Evolutionary conservation across 2,797 vertebrate genomes (phyloP).

Genomic region (Hoplostethus mediterraneus): DNA sequence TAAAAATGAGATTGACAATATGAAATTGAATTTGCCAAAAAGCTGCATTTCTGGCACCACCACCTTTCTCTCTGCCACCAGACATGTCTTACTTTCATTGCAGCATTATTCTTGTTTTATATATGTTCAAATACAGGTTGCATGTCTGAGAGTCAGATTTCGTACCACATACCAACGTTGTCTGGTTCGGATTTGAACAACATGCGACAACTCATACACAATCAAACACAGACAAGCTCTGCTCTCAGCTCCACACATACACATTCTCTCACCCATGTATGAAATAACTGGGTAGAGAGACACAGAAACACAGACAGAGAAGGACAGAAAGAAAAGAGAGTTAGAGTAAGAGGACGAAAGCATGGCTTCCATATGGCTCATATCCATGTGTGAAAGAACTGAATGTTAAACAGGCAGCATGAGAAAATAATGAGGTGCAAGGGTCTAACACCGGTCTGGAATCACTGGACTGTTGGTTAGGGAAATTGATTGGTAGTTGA

Average conservation of each 20-base stretch:
- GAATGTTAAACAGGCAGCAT: background rate
- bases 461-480: background rate
- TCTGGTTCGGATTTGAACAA: too few relatives aligned
- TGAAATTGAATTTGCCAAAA: too few relatives aligned
- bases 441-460: background rate
- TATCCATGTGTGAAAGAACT: constrained; percentile 1
- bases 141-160: too few relatives aligned
- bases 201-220: background rate
- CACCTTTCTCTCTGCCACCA: background rate
- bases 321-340: background rate
- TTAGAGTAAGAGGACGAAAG: background rate
- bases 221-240: constrained; percentile 16
- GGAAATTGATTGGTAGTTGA: background rate
- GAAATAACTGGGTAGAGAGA: constrained; percentile 25
- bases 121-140: too few relatives aligned
- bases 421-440: background rate
- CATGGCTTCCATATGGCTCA: background rate
- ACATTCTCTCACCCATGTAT: constrained; percentile 25
- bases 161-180: too few relatives aligned
- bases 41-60: too few relatives aligned
- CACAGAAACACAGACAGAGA: background rate
- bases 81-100: constrained; percentile 1
- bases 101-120: background rate
- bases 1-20: too few relatives aligned
- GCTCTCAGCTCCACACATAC: constrained; percentile 25